Evolutionary conservation across 2,113 vertebrate species (phyloP), one percentile per base, ranked within the genome.

Genomic region (Tor tambroides): DNA sequence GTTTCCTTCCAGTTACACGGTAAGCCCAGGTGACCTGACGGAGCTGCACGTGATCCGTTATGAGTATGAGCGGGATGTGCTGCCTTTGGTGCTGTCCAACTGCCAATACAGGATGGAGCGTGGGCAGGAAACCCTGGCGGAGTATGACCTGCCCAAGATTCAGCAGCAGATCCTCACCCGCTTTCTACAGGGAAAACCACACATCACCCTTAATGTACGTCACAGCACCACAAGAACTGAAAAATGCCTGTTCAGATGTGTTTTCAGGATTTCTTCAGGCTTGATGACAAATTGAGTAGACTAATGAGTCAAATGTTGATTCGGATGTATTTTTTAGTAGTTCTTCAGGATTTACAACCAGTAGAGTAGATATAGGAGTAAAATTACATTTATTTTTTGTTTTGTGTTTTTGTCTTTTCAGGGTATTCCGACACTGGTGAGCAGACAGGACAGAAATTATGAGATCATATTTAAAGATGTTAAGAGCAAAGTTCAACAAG

Each of bases 31-130:
- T 0, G 98, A 99, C 90, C 94, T 99, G 86, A 92, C 95, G 0
- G 97, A 98, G 87, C 94, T 97, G 90, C 98, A 99, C 1, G 92
- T 99, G 87, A 96, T 99, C 88, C 96, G 93, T 17, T 99, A 99
- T 0, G 97, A 99, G 56, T 87, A 95, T 15, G 96, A 97, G 85
- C 96, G 92, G 38, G 98, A 99, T 91, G 89, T 99, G 89, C 93
- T 94, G 71, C 97, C 98, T 0, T 93, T 99, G 90, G 93, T 99
- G 82, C 92, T 98, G 54, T 96, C 97, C 90, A 98, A 97, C 94
- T 97, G 96, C 89, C 98, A 99, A 92, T 99, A 99, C 92, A 96
- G 92, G 61, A 94, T 99, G 84, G 96, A 97, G 92, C 95, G 92
- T 17, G 98, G 97, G 46, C 93, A 94, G 85, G 95, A 97, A 90